A percentile compares a stretch with the other conserved stretches of the same genome.
Evolutionary conservation across 2,888 invertebrate genomes (phyloP).

Genomic region (Standfussiana lucernea): DNA sequence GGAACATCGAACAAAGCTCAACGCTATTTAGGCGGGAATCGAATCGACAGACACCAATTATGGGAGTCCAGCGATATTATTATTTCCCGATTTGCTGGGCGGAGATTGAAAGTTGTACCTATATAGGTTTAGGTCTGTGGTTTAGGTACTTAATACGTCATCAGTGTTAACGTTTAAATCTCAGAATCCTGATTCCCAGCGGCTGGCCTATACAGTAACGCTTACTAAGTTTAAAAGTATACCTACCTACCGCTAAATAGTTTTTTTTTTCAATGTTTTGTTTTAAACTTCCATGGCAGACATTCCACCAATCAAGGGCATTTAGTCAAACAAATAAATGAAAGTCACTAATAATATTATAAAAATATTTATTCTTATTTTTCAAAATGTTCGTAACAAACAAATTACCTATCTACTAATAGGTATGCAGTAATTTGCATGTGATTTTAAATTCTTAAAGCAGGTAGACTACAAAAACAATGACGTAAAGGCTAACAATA

Average conservation of each 20-base stretch:
- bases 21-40: background rate
- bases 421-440: background rate
- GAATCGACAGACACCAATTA: background rate
- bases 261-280: background rate
- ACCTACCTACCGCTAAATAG: too few species aligned
- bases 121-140: background rate
- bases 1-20: background rate
- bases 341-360: constrained; percentile 1
- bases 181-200: background rate
- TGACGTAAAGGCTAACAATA: background rate
- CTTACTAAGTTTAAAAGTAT: background rate
- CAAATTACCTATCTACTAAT: background rate
- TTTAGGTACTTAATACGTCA: too few species aligned
- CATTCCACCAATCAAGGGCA: constrained; percentile 25
- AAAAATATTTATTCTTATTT: constrained; percentile 52
- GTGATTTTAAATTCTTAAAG: background rate
- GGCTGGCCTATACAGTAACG: background rate
- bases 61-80: too few species aligned
- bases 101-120: background rate
- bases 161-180: background rate
- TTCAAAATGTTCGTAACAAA: constrained; percentile 24
- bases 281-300: background rate
- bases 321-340: constrained; percentile 4
- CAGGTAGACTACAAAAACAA: constrained; percentile 14
- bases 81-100: background rate